Conservation (phyloP, 2,797 vertebrate species). For the Scarus forsteni region DNA sequence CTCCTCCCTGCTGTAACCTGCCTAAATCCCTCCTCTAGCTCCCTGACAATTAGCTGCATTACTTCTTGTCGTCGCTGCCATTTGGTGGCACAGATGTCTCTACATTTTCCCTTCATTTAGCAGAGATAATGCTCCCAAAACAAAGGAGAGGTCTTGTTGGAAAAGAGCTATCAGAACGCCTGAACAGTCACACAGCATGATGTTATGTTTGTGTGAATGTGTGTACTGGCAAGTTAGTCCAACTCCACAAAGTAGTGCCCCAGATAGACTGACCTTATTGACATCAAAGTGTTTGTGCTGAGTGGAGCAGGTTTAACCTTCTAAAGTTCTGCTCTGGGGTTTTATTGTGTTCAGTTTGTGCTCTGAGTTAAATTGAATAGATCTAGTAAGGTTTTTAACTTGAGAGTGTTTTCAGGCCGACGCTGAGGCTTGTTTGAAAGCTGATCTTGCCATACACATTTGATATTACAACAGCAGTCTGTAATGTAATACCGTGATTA, state of each 20-base stretch:
- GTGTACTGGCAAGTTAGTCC: constrained; percentile 12
- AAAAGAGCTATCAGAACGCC: constrained; percentile 7
- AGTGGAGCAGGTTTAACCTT: constrained; percentile 11
- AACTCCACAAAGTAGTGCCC: constrained; percentile 5
- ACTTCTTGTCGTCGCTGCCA: background rate
- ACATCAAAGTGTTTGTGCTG: constrained; percentile 38
- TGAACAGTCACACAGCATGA: background rate
- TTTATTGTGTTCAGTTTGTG: too few species aligned
- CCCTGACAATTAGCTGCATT: constrained; percentile 1
- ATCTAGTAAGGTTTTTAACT: too few species aligned
- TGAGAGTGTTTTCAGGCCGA: too few species aligned
- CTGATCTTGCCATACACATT: too few species aligned
- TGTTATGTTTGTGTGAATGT: constrained; percentile 17
- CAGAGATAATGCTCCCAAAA: constrained; percentile 11
- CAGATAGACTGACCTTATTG: constrained; percentile 50
- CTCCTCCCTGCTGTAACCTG: background rate
- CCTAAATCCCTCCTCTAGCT: background rate
- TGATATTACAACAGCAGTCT: too few species aligned
- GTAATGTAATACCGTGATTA: too few species aligned
- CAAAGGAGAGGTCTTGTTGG: background rate
- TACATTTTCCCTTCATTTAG: constrained; percentile 12
- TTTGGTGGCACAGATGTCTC: constrained; percentile 27
- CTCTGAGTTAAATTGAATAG: too few species aligned
- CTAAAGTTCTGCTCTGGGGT: constrained; percentile 12
- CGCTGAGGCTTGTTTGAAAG: too few species aligned